Percentiles rank a stretch among this genome's conserved stretches.
These are phyloP conservation scores for Pseudobourletiella spinata DNA, from an alignment of 1,140 invertebrate genomes.

Conservation along the genomic window DNA sequence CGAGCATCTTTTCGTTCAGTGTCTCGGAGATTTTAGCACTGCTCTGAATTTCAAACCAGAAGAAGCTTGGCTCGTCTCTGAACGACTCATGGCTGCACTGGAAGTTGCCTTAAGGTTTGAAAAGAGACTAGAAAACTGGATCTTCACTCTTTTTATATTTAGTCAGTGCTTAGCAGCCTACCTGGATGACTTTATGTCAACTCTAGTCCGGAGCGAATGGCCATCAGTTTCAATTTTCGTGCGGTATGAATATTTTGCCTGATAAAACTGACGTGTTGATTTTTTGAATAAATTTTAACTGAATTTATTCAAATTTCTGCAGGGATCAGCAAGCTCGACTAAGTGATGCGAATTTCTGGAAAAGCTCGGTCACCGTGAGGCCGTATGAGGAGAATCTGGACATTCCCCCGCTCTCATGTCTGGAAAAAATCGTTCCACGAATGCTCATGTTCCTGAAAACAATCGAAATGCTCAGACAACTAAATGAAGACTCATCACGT, in stretches of 20 bases:
- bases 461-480: constrained; percentile 19
- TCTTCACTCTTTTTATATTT: constrained; percentile 13
- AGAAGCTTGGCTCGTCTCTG: constrained; percentile 7
- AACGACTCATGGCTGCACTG: constrained; percentile 12
- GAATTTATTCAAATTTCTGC: neutral
- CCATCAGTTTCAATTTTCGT: constrained; percentile 6
- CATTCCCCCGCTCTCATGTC: neutral
- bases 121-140: neutral
- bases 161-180: constrained; percentile 10
- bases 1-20: constrained; percentile 8
- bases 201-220: constrained; percentile 15
- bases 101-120: constrained; percentile 18
- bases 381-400: constrained; percentile 1
- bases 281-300: neutral
- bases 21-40: neutral
- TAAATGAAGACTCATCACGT: constrained; percentile 18
- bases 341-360: constrained; percentile 22
- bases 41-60: neutral
- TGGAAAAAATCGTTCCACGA: constrained; percentile 11
- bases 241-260: neutral
- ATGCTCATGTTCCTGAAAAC: constrained; percentile 19
- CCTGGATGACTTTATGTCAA: constrained; percentile 13
- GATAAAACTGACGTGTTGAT: neutral
- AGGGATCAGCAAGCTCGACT: constrained; percentile 1
- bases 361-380: constrained; percentile 7